These are phyloP conservation scores for Capitulum mitella DNA, from an alignment of 2,888 invertebrate genomes.

Conservation along the genomic window DNA sequence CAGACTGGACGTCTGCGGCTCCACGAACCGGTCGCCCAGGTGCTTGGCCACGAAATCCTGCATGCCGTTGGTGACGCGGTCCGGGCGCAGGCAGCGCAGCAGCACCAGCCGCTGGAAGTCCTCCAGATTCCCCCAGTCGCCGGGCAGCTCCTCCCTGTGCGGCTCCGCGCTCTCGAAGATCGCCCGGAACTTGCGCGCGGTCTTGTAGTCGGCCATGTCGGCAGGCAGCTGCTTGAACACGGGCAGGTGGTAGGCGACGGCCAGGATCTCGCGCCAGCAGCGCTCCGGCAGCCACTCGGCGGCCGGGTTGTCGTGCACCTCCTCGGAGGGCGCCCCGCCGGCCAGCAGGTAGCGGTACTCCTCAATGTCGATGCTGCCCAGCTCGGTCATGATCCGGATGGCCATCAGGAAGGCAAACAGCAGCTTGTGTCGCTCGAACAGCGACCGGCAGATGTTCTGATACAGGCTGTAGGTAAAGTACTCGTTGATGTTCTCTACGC, in stretches of 20 bases:
- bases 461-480: slow-evolving; percentile 86
- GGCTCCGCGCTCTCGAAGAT: slow-evolving; percentile 69
- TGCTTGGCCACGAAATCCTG: slow-evolving; percentile 58
- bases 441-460: slow-evolving; percentile 80
- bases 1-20: slow-evolving; percentile 85
- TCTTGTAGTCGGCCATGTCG: neutral
- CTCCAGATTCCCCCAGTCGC: slow-evolving; percentile 51
- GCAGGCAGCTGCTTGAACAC: neutral
- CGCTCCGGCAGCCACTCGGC: slow-evolving; percentile 62
- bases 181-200: slow-evolving; percentile 56
- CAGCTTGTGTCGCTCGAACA: slow-evolving; percentile 92
- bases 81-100: slow-evolving; percentile 72
- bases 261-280: slow-evolving; percentile 73
- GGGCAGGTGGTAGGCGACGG: slow-evolving; percentile 40
- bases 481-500: slow-evolving; percentile 64
- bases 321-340: slow-evolving; percentile 61
- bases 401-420: slow-evolving; percentile 84
- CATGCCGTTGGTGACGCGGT: slow-evolving; percentile 58
- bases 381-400: slow-evolving; percentile 50
- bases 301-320: slow-evolving; percentile 57
- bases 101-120: slow-evolving; percentile 68
- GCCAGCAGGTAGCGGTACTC: slow-evolving; percentile 47
- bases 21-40: slow-evolving; percentile 72
- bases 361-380: slow-evolving; percentile 31
- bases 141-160: slow-evolving; percentile 60